Conservation (phyloP, 1,140 invertebrate genomes). For the Drosophila willistoni region DNA sequence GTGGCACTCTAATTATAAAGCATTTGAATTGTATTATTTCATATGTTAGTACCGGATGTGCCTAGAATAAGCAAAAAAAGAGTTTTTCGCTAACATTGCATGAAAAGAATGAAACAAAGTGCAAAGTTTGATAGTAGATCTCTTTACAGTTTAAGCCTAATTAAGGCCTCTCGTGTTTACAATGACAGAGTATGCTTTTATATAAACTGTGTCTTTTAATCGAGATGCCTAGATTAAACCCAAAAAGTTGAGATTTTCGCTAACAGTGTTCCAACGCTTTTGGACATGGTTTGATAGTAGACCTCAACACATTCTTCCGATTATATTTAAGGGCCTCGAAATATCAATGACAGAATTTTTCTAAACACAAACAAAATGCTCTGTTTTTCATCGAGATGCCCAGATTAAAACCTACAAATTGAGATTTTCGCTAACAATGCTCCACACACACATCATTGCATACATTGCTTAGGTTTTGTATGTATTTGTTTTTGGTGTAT, state of each 20-base stretch:
- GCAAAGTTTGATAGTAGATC: slow-evolving; percentile 78
- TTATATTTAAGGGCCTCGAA: not conserved
- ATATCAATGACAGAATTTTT: not conserved
- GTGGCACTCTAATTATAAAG: slow-evolving; percentile 53
- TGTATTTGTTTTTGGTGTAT: not conserved
- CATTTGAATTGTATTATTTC: slow-evolving; percentile 58
- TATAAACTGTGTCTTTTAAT: slow-evolving; percentile 2
- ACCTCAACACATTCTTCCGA: slow-evolving; percentile 55
- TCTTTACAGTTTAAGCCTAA: slow-evolving; percentile 45
- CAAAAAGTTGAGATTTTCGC: slow-evolving; percentile 65
- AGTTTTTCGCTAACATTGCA: slow-evolving; percentile 75
- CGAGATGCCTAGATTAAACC: slow-evolving; percentile 40
- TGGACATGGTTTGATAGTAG: slow-evolving; percentile 78
- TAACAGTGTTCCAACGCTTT: slow-evolving; percentile 59
- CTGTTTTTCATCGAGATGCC: slow-evolving; percentile 14
- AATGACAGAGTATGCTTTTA: not conserved
- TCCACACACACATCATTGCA: slow-evolving; percentile 34
- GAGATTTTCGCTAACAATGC: slow-evolving; percentile 77
- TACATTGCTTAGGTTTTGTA: slow-evolving; percentile 9
- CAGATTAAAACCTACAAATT: slow-evolving; percentile 44
- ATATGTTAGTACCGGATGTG: slow-evolving; percentile 40
- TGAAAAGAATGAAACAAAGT: slow-evolving; percentile 29
- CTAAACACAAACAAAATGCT: not conserved
- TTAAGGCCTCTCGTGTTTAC: not conserved
- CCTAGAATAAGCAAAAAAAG: slow-evolving; percentile 49